Percentiles rank a stretch among this genome's conserved stretches.
phyloP scores from a whole-genome alignment of 2,888 invertebrate species.

The Drosophila greeni region DNA sequence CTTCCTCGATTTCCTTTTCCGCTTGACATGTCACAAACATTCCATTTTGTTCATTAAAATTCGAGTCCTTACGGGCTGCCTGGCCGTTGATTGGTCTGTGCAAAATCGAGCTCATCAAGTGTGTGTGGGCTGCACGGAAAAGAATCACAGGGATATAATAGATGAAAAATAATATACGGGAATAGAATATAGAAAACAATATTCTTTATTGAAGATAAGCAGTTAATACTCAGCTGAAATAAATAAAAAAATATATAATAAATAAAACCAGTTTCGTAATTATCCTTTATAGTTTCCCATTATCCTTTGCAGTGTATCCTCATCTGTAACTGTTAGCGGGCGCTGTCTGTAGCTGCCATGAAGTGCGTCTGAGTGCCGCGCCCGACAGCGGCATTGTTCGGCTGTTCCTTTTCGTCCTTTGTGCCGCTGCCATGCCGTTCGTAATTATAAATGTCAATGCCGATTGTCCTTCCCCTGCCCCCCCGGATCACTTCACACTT shows the following conservation, averaged over 20 bases:
- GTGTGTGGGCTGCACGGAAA: conserved; percentile 1
- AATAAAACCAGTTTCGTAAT: too few species aligned
- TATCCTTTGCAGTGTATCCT: background rate
- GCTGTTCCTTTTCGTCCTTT: conserved; percentile 35
- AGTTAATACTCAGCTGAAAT: too few species aligned
- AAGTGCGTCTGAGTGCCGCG: conserved; percentile 44
- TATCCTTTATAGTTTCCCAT: too few species aligned
- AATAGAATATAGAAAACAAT: background rate
- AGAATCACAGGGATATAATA: background rate
- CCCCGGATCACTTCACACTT: conserved; percentile 44
- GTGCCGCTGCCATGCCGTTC: conserved; percentile 23
- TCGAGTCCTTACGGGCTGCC: conserved; percentile 12
- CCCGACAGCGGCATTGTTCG: conserved; percentile 27
- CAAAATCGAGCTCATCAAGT: conserved; percentile 34
- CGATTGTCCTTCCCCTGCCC: conserved; percentile 17
- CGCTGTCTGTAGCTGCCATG: conserved; percentile 32
- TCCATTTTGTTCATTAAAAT: conserved; percentile 46
- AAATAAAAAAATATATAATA: too few species aligned
- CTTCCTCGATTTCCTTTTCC: background rate
- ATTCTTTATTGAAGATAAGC: accelerated
- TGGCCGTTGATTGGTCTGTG: conserved; percentile 23
- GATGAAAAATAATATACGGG: background rate
- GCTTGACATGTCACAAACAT: conserved; percentile 59
- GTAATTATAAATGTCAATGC: conserved; percentile 51
- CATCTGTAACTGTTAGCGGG: conserved; percentile 13